A percentile compares a stretch with the other conserved stretches of the same genome.
phyloP scores from a whole-genome alignment of 2,113 vertebrate genomes.

The Lagopus leucura region DNA sequence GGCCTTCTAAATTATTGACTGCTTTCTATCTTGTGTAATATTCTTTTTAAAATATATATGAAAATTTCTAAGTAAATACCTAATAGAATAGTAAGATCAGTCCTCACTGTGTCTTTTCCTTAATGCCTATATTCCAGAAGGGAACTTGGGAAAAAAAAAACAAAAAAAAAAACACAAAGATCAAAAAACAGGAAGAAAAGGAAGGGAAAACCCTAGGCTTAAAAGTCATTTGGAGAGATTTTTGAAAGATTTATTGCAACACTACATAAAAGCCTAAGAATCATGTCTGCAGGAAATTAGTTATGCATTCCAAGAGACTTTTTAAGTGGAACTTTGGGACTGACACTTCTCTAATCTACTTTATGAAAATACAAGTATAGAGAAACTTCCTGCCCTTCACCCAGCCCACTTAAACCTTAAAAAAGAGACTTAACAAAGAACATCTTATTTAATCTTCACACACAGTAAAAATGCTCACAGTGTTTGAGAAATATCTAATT shows the following conservation, averaged over 20 bases:
- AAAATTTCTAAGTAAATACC: background rate
- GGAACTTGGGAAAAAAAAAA: background rate
- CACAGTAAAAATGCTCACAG: background rate
- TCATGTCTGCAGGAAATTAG: slow-evolving; percentile 74
- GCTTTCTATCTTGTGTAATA: background rate
- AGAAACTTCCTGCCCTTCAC: slow-evolving; percentile 48
- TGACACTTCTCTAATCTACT: slow-evolving; percentile 44
- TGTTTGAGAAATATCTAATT: slow-evolving; percentile 10
- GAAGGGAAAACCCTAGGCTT: background rate
- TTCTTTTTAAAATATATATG: background rate
- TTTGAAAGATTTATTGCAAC: slow-evolving; percentile 57
- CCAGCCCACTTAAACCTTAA: background rate
- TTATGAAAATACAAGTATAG: slow-evolving; percentile 20
- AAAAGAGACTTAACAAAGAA: slow-evolving; percentile 21
- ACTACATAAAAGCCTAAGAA: slow-evolving; percentile 53
- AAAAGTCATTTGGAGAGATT: slow-evolving; percentile 48
- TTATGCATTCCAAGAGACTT: slow-evolving; percentile 67
- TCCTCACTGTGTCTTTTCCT: background rate
- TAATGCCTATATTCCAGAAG: background rate
- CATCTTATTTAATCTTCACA: slow-evolving; percentile 38
- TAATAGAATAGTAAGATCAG: background rate
- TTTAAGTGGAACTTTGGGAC: slow-evolving; percentile 54
- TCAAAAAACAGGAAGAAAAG: background rate
- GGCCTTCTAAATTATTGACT: background rate
- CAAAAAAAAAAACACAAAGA: background rate